Conservation (phyloP, 2,888 invertebrate genomes). For the Protophormia terraenovae region DNA sequence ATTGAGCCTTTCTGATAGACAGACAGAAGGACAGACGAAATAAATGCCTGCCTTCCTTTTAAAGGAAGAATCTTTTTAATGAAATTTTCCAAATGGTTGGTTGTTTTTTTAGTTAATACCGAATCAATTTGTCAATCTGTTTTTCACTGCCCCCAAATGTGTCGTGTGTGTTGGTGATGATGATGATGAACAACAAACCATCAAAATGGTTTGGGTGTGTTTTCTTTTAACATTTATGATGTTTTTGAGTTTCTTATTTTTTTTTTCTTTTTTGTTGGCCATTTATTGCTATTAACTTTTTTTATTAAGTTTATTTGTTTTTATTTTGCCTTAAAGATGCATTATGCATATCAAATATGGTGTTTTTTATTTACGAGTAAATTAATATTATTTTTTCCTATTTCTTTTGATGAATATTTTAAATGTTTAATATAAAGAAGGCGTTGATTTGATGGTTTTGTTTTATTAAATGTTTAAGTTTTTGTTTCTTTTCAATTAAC, state of each 20-base stretch:
- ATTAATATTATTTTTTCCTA: neutral
- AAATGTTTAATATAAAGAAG: slow-evolving; percentile 28
- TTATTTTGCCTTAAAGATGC: slow-evolving; percentile 30
- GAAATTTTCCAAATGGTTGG: slow-evolving; percentile 78
- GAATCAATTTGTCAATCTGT: slow-evolving; percentile 79
- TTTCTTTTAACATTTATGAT: neutral
- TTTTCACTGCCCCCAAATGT: slow-evolving; percentile 9
- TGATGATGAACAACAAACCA: neutral
- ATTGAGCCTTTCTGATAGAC: neutral
- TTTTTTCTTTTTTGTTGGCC: neutral
- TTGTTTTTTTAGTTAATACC: slow-evolving; percentile 68
- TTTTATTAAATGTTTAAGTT: slow-evolving; percentile 12
- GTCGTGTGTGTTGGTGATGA: slow-evolving; percentile 4
- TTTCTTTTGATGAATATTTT: neutral
- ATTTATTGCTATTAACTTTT: slow-evolving; percentile 25
- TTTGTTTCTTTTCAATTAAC: slow-evolving; percentile 69
- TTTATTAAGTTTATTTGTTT: neutral
- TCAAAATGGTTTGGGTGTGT: slow-evolving; percentile 45
- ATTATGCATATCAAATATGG: slow-evolving; percentile 45
- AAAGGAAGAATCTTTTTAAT: slow-evolving; percentile 70
- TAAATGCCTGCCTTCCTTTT: slow-evolving; percentile 11
- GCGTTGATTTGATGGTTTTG: slow-evolving; percentile 44
- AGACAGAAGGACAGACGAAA: too few relatives aligned
- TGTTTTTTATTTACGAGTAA: slow-evolving; percentile 2
- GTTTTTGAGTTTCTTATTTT: neutral